These are phyloP conservation scores for Ifrita kowaldi DNA, from an alignment of 2,113 vertebrate genomes.

Conservation along the genomic window DNA sequence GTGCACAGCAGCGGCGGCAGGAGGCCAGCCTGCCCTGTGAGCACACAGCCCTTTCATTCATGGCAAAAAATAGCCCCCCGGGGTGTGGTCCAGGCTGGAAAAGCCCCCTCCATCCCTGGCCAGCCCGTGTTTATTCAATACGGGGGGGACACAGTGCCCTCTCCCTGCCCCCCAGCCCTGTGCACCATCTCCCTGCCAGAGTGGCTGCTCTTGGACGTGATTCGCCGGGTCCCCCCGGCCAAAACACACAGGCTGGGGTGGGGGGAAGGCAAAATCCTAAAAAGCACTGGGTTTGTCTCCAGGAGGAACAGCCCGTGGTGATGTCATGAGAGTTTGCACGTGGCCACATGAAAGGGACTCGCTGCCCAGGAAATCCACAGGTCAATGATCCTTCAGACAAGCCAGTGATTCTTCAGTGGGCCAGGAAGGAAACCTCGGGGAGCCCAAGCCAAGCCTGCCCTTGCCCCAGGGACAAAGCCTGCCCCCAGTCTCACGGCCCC, in stretches of 20 bases:
- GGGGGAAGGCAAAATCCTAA: slow-evolving; percentile 41
- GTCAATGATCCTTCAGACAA: slow-evolving; percentile 23
- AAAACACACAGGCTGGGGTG: slow-evolving; percentile 34
- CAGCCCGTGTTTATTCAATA: slow-evolving; percentile 48
- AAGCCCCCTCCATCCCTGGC: slow-evolving; percentile 32
- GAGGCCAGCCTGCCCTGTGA: slow-evolving; percentile 10
- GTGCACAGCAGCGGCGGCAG: neutral
- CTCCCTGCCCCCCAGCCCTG: neutral
- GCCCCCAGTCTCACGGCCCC: neutral
- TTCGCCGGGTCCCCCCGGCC: neutral
- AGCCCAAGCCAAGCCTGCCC: neutral
- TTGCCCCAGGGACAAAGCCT: neutral
- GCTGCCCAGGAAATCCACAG: slow-evolving; percentile 52
- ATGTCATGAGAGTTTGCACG: slow-evolving; percentile 56
- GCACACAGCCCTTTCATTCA: slow-evolving; percentile 62
- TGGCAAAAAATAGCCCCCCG: slow-evolving; percentile 53
- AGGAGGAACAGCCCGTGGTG: slow-evolving; percentile 23
- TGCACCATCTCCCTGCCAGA: neutral
- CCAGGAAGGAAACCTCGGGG: neutral
- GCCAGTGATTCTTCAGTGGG: slow-evolving; percentile 18
- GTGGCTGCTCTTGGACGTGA: neutral
- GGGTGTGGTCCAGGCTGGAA: slow-evolving; percentile 59
- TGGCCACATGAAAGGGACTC: slow-evolving; percentile 51
- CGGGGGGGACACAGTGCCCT: neutral
- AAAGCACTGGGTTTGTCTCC: slow-evolving; percentile 32